Conservation (phyloP, 2,888 invertebrate genomes). For the Sarcophaga subvicina region DNA sequence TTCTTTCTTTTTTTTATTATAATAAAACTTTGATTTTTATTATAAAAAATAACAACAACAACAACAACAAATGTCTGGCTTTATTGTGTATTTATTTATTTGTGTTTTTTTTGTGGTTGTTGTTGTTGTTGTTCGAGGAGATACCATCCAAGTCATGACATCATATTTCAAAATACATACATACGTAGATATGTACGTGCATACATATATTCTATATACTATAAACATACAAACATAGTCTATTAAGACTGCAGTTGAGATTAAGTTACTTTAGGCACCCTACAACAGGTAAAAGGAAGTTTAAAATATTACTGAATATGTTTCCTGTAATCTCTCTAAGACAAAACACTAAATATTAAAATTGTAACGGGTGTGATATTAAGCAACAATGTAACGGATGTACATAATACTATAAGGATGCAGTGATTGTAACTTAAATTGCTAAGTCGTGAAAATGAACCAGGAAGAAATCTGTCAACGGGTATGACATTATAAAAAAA, state of each 20-base stretch:
- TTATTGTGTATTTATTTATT: conserved; percentile 4
- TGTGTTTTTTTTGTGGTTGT: conserved; percentile 24
- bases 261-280: conserved; percentile 15
- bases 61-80: conserved; percentile 1
- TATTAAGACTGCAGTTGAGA: conserved; percentile 6
- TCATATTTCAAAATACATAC: conserved; percentile 57
- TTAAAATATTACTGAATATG: no score
- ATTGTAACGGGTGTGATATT: no score
- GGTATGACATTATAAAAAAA: no score
- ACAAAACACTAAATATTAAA: no score
- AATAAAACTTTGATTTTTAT: conserved; percentile 28
- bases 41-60: conserved; percentile 1
- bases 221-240: neutral
- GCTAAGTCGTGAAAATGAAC: no score
- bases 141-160: conserved; percentile 59
- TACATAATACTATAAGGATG: no score
- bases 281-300: neutral
- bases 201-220: no score
- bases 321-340: no score
- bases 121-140: conserved; percentile 27
- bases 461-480: no score
- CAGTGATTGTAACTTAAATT: no score
- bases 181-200: no score
- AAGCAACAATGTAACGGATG: no score
- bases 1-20: neutral